Conservation (phyloP, 2,888 invertebrate species). For the Coenonympha glycerion region DNA sequence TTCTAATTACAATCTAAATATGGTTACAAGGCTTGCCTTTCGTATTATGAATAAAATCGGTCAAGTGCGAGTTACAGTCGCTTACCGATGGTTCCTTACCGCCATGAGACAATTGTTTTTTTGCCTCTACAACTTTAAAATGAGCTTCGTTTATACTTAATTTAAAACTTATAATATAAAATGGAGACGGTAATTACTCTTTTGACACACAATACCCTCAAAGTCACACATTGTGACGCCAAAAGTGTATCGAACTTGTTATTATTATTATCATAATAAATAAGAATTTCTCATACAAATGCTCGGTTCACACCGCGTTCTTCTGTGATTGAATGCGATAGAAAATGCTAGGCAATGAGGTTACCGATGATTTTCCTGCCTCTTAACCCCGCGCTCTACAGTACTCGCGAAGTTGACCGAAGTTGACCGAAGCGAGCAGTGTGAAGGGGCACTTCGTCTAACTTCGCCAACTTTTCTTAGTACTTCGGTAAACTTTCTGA, state of each 20-base stretch:
- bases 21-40: constrained; percentile 21
- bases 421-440: too few species aligned
- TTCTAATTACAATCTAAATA: constrained; percentile 27
- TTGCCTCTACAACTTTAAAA: not conserved
- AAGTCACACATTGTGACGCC: constrained; percentile 43
- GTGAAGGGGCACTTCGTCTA: too few species aligned
- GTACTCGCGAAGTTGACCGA: too few species aligned
- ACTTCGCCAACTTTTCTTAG: too few species aligned
- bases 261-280: constrained; percentile 58
- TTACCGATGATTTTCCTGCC: not conserved
- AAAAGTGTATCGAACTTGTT: constrained; percentile 62
- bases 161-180: constrained; percentile 28
- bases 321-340: constrained; percentile 45
- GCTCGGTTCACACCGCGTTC: constrained; percentile 54
- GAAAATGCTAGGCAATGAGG: constrained; percentile 32
- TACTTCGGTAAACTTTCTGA: too few species aligned
- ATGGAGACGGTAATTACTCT: constrained; percentile 32
- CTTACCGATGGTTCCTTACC: not conserved
- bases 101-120: too few species aligned
- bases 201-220: constrained; percentile 40
- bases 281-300: constrained; percentile 58
- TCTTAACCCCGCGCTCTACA: too few species aligned
- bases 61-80: not conserved
- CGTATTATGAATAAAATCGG: constrained; percentile 25
- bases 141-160: constrained; percentile 20